phyloP scores from a whole-genome alignment of 2,797 vertebrate genomes.

The Selene dorsalis region DNA sequence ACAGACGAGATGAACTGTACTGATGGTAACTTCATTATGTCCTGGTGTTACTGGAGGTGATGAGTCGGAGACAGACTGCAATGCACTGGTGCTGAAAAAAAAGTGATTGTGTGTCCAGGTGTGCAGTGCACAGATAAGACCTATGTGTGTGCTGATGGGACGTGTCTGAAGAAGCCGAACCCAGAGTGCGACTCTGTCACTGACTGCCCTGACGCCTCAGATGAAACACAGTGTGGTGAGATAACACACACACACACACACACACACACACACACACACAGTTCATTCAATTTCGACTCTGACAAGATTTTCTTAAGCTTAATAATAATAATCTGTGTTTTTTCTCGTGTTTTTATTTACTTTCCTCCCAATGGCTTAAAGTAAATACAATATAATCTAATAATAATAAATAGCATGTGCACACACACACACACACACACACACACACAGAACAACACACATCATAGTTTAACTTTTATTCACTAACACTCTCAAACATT shows the following conservation, averaged over 20 bases:
- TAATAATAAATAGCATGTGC: background rate
- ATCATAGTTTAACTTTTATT: background rate
- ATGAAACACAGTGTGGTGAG: conserved; percentile 91
- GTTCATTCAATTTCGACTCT: background rate
- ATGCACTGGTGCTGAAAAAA: background rate
- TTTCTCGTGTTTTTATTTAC: background rate
- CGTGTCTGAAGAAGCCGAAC: conserved; percentile 93
- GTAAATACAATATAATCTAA: background rate
- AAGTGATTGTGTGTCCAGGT: conserved; percentile 73
- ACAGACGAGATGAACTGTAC: conserved; percentile 89
- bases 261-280: background rate
- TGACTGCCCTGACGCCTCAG: conserved; percentile 91
- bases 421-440: too few relatives aligned
- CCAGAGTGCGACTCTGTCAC: conserved; percentile 87
- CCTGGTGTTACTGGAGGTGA: too few relatives aligned
- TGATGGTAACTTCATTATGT: conserved; percentile 77
- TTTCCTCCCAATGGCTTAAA: background rate
- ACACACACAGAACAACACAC: background rate
- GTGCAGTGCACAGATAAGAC: conserved; percentile 90
- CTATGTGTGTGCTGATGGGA: conserved; percentile 89
- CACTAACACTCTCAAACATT: background rate
- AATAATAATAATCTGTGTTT: background rate
- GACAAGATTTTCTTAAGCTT: background rate
- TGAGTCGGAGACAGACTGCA: too few relatives aligned
- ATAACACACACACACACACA: background rate